Evolutionary conservation across 2,113 vertebrate genomes (phyloP).

Genomic region (Pygathrix nemaeus): DNA sequence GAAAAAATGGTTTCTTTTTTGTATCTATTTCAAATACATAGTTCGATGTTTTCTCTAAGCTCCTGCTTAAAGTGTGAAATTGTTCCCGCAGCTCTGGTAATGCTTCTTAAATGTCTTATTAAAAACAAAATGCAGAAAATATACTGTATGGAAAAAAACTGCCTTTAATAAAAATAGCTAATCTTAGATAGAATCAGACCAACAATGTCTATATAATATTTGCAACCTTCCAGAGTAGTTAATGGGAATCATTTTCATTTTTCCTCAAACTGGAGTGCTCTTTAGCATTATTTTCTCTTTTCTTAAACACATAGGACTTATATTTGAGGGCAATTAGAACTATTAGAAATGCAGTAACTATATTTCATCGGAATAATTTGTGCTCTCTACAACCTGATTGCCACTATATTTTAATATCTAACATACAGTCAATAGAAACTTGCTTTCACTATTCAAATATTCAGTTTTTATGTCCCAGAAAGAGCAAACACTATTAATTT

Average conservation of each 20-base stretch:
- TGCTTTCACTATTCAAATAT: not conserved
- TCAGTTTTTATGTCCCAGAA: not conserved
- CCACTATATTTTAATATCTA: constrained; percentile 6
- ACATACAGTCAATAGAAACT: not conserved
- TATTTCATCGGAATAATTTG: constrained; percentile 43
- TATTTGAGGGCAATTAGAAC: constrained; percentile 34
- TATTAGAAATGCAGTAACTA: constrained; percentile 56
- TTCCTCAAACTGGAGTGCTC: constrained; percentile 25
- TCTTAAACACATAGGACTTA: not conserved
- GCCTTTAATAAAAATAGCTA: constrained; percentile 30
- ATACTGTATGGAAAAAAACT: not conserved
- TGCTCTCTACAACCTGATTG: not conserved
- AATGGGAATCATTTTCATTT: not conserved
- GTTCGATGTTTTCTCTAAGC: constrained; percentile 55
- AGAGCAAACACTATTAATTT: not conserved
- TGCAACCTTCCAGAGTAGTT: not conserved
- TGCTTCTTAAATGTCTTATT: constrained; percentile 53
- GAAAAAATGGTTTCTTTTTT: constrained; percentile 17
- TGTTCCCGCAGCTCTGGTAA: constrained; percentile 42
- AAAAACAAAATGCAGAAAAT: constrained; percentile 36
- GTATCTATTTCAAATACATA: constrained; percentile 46
- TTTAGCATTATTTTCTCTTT: not conserved
- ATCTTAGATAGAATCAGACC: not conserved
- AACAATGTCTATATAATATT: constrained; percentile 28
- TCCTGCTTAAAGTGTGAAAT: constrained; percentile 69